Conservation (phyloP, 1,140 invertebrate genomes). For the Phymastichus coffea region DNA sequence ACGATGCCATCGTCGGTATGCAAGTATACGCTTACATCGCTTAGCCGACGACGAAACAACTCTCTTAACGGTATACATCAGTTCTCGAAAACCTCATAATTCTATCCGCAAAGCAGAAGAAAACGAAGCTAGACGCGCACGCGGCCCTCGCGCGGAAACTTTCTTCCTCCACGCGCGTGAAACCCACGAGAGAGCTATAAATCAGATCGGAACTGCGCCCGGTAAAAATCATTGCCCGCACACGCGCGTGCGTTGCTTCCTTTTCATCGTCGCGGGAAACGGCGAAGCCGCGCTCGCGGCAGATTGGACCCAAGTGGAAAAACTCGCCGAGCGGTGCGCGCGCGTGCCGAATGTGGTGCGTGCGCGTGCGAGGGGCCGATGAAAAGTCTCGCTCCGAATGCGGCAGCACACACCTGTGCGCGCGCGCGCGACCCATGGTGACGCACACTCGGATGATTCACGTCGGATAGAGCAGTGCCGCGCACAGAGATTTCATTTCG, state of each 20-base stretch:
- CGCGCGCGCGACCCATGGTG: too few species aligned
- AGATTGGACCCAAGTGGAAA: too few species aligned
- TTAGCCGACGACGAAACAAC: not conserved
- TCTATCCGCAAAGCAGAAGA: not conserved
- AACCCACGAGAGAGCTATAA: not conserved
- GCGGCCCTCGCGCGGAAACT: not conserved
- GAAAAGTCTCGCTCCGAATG: too few species aligned
- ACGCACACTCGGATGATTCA: not conserved
- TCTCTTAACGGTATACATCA: not conserved
- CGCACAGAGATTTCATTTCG: too few species aligned
- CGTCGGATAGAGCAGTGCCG: not conserved
- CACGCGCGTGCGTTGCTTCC: too few species aligned
- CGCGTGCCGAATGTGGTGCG: not conserved
- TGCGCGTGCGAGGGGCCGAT: too few species aligned
- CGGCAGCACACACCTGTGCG: too few species aligned
- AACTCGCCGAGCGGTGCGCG: not conserved
- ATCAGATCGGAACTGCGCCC: too few species aligned
- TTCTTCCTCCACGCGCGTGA: not conserved
- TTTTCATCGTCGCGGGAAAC: not conserved
- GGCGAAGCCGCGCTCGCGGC: not conserved
- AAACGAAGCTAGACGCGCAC: too few species aligned
- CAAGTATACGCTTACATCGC: too few species aligned
- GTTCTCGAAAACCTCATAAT: slow-evolving; percentile 13
- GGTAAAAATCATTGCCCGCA: too few species aligned
- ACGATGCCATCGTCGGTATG: too few species aligned